phyloP scores from a whole-genome alignment of 2,888 invertebrate species.

The Heteromyza rotundicornis region DNA sequence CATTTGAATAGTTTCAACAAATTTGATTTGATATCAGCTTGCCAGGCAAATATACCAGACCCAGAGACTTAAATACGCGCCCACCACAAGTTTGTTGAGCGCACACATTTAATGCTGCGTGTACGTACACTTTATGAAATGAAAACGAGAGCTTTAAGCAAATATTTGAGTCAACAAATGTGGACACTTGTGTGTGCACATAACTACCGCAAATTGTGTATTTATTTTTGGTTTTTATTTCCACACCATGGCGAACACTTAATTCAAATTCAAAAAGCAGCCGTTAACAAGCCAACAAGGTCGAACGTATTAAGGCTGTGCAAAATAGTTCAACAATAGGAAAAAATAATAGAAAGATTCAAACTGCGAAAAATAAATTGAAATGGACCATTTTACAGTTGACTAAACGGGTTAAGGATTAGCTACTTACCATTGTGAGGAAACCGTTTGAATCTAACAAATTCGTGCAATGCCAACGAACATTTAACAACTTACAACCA shows the following conservation, averaged over 20 bases:
- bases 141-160: neutral
- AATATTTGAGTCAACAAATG: neutral
- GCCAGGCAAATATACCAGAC: too few relatives aligned
- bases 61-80: too few relatives aligned
- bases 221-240: neutral
- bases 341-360: neutral
- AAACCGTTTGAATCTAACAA: too few relatives aligned
- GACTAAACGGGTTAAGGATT: conserved; percentile 14
- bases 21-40: too few relatives aligned
- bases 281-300: conserved; percentile 43
- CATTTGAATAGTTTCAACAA: too few relatives aligned
- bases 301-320: conserved; percentile 39
- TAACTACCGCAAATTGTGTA: neutral
- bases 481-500: too few relatives aligned
- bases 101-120: neutral
- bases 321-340: conserved; percentile 30
- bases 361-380: neutral
- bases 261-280: neutral
- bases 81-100: too few relatives aligned
- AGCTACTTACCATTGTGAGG: neutral
- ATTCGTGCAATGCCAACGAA: too few relatives aligned
- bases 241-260: neutral
- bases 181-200: neutral
- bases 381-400: conserved; percentile 23
- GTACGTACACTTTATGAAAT: too few relatives aligned